These are phyloP conservation scores for Karalla daura DNA, from an alignment of 2,797 vertebrate species.

Conservation along the genomic window DNA sequence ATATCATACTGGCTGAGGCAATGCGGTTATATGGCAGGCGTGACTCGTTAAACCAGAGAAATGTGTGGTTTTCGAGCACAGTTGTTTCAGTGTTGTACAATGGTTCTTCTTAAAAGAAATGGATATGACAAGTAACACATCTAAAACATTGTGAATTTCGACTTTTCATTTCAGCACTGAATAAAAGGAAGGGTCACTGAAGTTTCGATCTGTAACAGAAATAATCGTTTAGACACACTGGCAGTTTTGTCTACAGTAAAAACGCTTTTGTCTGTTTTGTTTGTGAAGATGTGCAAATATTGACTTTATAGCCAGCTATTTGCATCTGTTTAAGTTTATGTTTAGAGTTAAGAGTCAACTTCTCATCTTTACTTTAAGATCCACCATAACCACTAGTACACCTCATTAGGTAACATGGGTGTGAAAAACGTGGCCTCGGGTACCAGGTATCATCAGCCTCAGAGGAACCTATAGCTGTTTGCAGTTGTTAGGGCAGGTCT, in stretches of 20 bases:
- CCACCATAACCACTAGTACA: not conserved
- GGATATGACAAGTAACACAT: not conserved
- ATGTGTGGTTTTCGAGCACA: not conserved
- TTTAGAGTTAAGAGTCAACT: conserved; percentile 5
- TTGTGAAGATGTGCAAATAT: not conserved
- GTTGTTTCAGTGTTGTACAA: not conserved
- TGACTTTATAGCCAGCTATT: not conserved
- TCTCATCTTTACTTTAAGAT: conserved; percentile 1
- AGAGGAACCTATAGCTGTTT: conserved; percentile 33
- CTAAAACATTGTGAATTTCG: not conserved
- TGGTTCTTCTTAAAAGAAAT: not conserved
- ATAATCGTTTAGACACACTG: not conserved
- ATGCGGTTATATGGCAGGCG: not conserved
- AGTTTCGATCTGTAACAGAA: no score
- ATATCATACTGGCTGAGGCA: not conserved
- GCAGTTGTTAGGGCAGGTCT: conserved; percentile 56
- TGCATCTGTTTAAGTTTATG: not conserved
- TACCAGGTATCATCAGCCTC: conserved; percentile 17
- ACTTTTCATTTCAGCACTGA: no score
- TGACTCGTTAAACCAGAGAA: not conserved
- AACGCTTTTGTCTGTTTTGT: not conserved
- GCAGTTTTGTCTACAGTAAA: not conserved
- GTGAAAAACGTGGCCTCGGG: conserved; percentile 19
- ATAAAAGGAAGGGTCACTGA: no score
- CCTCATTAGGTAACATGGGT: no score